These are phyloP conservation scores for Austrolebias charrua DNA, from an alignment of 2,797 vertebrate species.

Conservation along the genomic window DNA sequence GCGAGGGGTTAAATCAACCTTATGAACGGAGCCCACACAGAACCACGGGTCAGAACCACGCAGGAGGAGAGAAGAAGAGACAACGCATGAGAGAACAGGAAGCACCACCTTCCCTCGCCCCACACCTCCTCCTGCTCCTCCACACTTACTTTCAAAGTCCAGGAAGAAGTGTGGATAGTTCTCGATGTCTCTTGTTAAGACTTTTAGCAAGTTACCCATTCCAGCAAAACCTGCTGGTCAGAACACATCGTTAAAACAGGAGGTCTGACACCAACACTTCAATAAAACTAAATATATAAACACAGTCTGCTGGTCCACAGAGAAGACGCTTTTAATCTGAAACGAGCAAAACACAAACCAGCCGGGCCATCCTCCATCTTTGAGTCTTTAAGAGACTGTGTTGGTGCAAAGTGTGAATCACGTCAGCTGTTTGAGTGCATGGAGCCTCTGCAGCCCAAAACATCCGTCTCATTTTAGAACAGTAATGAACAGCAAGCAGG, in stretches of 20 bases:
- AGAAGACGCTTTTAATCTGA: too few species aligned
- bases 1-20: conserved; percentile 21
- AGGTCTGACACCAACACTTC: not conserved
- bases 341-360: too few species aligned
- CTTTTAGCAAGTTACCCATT: conserved; percentile 99
- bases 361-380: too few species aligned
- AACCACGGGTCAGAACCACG: conserved; percentile 18
- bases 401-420: too few species aligned
- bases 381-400: too few species aligned
- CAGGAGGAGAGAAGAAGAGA: conserved; percentile 44
- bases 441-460: too few species aligned
- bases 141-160: conserved; percentile 99
- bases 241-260: conserved; percentile 65
- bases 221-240: conserved; percentile 97
- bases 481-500: too few species aligned
- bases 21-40: conserved; percentile 26
- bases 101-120: conserved; percentile 12
- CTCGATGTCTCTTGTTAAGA: conserved; percentile 99
- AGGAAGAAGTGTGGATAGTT: conserved; percentile 99
- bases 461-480: too few species aligned
- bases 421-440: too few species aligned
- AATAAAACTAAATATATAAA: too few species aligned
- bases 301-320: too few species aligned
- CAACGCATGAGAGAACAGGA: not conserved
- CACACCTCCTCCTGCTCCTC: conserved; percentile 20